These are phyloP conservation scores for Amblyraja radiata DNA, from an alignment of 2,797 vertebrate genomes.

Conservation along the genomic window DNA sequence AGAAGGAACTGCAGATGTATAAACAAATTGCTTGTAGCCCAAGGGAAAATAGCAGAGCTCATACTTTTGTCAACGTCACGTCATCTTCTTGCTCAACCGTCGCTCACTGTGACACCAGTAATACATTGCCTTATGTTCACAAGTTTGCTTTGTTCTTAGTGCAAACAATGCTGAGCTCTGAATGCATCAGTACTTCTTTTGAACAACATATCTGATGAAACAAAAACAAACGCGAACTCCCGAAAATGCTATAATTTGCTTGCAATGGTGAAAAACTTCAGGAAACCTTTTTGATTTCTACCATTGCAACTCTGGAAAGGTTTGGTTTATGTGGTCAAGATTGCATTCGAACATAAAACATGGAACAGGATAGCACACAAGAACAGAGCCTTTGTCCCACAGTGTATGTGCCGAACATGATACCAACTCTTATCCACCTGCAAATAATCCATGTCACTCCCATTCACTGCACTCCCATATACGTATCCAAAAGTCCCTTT, in stretches of 20 bases:
- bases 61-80: neutral
- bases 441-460: too few species aligned
- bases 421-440: too few species aligned
- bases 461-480: too few species aligned
- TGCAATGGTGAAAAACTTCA: neutral
- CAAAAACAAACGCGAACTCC: neutral
- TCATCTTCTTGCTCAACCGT: neutral
- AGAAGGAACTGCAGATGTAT: too few species aligned
- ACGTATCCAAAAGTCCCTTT: too few species aligned
- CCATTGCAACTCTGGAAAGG: neutral
- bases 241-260: neutral
- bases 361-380: too few species aligned
- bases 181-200: neutral
- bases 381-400: too few species aligned
- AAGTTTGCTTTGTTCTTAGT: neutral
- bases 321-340: neutral
- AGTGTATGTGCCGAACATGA: too few species aligned
- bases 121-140: neutral
- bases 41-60: neutral
- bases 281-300: neutral
- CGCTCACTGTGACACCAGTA: neutral
- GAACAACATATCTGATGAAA: neutral
- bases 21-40: neutral
- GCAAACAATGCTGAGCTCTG: neutral
- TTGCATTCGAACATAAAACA: neutral